Percentiles rank a stretch among this genome's conserved stretches.
Evolutionary conservation across 2,113 vertebrate genomes (phyloP).

Genomic region (Anser brachyrhynchus): DNA sequence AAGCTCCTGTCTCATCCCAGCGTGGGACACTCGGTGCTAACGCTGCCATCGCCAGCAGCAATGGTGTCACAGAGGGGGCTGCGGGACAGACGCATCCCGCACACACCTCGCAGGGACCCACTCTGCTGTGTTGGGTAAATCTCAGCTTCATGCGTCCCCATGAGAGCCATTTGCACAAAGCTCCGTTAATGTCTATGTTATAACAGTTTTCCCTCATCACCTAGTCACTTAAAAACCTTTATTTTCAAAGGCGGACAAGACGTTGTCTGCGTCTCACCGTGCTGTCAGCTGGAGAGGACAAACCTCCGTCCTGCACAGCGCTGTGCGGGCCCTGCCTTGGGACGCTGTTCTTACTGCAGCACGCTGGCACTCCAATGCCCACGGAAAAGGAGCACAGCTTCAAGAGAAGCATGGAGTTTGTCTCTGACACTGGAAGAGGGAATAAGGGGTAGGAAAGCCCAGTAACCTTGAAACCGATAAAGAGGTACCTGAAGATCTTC

Average conservation of each 20-base stretch:
- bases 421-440: not conserved
- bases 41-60: too few species aligned
- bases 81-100: too few species aligned
- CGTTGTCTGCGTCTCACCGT: not conserved
- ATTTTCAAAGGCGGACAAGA: not conserved
- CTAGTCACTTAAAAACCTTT: not conserved
- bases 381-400: not conserved
- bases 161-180: not conserved
- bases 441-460: not conserved
- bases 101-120: too few species aligned
- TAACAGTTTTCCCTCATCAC: not conserved
- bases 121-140: too few species aligned
- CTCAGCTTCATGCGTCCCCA: too few species aligned
- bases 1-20: too few species aligned
- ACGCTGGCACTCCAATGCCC: not conserved
- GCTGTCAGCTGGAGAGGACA: not conserved
- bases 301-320: not conserved
- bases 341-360: rapidly evolving
- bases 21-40: too few species aligned
- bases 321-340: not conserved
- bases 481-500: not conserved
- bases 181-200: not conserved
- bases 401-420: not conserved
- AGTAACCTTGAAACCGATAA: not conserved
- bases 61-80: too few species aligned